These are phyloP conservation scores for Syngnathoides biaculeatus DNA, from an alignment of 2,113 vertebrate genomes.

Conservation along the genomic window DNA sequence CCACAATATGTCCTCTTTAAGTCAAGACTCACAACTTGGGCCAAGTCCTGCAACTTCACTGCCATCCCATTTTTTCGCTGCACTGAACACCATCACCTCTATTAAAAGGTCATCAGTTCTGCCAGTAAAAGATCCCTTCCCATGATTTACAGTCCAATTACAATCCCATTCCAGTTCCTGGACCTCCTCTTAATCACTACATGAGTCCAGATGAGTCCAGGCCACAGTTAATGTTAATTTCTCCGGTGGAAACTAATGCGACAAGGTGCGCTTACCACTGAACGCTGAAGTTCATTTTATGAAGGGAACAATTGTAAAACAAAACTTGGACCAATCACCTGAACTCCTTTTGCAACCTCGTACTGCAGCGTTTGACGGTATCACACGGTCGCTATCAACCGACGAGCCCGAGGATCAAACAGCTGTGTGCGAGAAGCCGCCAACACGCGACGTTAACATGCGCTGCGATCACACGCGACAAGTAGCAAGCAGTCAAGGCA, in stretches of 20 bases:
- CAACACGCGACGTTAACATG: background rate
- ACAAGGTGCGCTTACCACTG: background rate
- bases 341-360: background rate
- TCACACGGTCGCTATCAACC: background rate
- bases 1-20: background rate
- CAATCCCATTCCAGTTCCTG: slow-evolving; percentile 26
- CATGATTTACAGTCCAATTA: slow-evolving; percentile 64
- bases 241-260: background rate
- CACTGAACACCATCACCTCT: slow-evolving; percentile 18
- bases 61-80: background rate
- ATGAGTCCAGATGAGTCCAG: slow-evolving; percentile 15
- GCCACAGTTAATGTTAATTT: slow-evolving; percentile 1
- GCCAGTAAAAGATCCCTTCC: slow-evolving; percentile 48
- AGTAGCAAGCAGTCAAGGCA: background rate
- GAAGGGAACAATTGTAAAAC: background rate
- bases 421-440: too few species aligned
- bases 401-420: background rate
- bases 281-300: background rate
- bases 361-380: background rate
- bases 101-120: slow-evolving; percentile 42
- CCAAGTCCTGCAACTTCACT: background rate
- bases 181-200: slow-evolving; percentile 29
- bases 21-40: background rate
- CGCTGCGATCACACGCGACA: background rate
- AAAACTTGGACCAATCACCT: background rate